Evolutionary conservation across 2,797 vertebrate species (phyloP).

Genomic region (Vespertilio murinus): DNA sequence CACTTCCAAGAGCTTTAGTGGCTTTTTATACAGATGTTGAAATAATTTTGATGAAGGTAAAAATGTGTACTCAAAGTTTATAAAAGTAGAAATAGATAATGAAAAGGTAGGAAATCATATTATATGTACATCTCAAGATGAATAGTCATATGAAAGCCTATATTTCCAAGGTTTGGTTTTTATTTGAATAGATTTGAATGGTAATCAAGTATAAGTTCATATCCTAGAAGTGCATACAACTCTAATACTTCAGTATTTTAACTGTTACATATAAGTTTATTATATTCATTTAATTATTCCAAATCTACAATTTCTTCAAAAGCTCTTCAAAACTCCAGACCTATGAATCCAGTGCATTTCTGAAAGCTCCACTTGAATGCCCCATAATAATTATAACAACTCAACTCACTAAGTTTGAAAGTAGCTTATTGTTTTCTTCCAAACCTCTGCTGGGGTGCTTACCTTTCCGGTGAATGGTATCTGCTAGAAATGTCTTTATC

Average conservation of each 20-base stretch:
- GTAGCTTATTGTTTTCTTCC: neutral
- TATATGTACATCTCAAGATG: neutral
- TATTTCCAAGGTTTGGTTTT: neutral
- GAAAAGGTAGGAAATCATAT: neutral
- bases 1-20: neutral
- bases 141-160: neutral
- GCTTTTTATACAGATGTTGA: neutral
- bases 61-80: neutral
- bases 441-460: neutral
- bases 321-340: neutral
- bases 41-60: slow-evolving; percentile 28
- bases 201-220: neutral
- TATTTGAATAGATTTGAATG: slow-evolving; percentile 7
- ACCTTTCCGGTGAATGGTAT: neutral
- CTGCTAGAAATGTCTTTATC: neutral
- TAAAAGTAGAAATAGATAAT: neutral
- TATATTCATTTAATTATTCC: neutral
- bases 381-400: neutral
- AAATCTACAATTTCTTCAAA: neutral
- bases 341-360: neutral
- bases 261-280: neutral
- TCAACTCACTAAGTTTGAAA: neutral
- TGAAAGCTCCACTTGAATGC: neutral
- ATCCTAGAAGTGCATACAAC: neutral
- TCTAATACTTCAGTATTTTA: neutral